A percentile compares a stretch with the other conserved stretches of the same genome.
phyloP scores from a whole-genome alignment of 2,888 invertebrate genomes.

The Tipula lateralis region DNA sequence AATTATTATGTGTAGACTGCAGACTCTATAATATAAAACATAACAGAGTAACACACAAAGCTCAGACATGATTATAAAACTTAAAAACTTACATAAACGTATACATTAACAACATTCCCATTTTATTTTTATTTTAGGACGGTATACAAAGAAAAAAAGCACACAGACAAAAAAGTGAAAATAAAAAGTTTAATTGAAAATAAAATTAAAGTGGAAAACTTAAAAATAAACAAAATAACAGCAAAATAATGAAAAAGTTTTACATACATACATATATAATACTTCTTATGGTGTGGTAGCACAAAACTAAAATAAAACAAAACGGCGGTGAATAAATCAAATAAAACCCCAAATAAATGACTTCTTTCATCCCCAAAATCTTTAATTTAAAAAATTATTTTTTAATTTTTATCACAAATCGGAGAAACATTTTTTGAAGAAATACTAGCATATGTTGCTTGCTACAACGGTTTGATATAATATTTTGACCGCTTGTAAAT shows the following conservation, averaged over 20 bases:
- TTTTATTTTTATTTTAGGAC: not conserved
- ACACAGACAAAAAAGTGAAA: not conserved
- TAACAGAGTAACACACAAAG: not conserved
- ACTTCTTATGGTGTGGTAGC: not conserved
- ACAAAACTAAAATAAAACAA: not conserved
- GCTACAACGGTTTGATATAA: not conserved
- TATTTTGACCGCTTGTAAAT: not conserved
- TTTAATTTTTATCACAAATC: not conserved
- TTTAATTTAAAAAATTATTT: not conserved
- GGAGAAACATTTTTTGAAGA: no score
- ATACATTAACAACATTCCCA: not conserved
- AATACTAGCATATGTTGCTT: no score
- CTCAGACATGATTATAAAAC: not conserved
- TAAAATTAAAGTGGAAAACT: constrained; percentile 11
- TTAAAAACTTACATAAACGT: no score
- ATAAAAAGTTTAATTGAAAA: not conserved
- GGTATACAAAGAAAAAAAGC: not conserved
- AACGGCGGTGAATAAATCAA: not conserved
- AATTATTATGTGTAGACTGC: not conserved
- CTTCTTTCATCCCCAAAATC: not conserved
- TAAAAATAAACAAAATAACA: not conserved
- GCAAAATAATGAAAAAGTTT: not conserved
- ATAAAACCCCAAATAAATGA: not conserved
- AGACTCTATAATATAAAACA: not conserved
- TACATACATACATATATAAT: not conserved